phyloP scores from a whole-genome alignment of 2,888 invertebrate species.

The Apamea monoglypha region DNA sequence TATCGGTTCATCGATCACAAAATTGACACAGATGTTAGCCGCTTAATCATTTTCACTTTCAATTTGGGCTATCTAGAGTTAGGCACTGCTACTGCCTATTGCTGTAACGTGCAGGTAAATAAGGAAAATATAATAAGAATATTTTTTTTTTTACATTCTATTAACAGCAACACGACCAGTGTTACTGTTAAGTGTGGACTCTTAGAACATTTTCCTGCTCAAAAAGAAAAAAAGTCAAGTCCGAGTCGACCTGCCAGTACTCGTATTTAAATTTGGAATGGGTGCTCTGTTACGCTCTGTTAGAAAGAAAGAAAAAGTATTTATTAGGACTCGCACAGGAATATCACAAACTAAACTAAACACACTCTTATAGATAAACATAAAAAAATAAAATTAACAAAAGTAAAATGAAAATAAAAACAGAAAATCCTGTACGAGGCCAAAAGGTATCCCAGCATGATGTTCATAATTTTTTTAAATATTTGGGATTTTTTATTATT shows the following conservation, averaged over 20 bases:
- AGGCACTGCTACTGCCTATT: neutral
- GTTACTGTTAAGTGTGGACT: no score
- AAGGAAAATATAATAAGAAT: neutral
- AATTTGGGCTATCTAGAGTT: neutral
- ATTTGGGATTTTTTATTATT: no score
- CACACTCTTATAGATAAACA: neutral
- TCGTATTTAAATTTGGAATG: neutral
- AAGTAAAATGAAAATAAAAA: no score
- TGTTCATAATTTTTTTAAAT: neutral
- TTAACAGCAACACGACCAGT: neutral
- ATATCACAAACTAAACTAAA: neutral
- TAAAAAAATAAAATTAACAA: no score
- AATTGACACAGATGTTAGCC: conserved; percentile 50
- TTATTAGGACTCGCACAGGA: no score
- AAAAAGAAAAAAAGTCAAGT: neutral
- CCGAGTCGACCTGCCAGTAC: neutral
- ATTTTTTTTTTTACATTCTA: neutral
- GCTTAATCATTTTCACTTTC: conserved; percentile 58
- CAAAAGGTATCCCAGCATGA: no score
- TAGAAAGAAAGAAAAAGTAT: no score
- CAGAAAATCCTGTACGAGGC: no score
- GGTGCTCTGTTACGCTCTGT: neutral
- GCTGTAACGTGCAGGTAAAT: neutral
- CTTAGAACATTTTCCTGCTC: neutral
- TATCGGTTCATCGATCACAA: conserved; percentile 54